phyloP scores from a whole-genome alignment of 2,888 invertebrate species.

The Noctua fimbriata region DNA sequence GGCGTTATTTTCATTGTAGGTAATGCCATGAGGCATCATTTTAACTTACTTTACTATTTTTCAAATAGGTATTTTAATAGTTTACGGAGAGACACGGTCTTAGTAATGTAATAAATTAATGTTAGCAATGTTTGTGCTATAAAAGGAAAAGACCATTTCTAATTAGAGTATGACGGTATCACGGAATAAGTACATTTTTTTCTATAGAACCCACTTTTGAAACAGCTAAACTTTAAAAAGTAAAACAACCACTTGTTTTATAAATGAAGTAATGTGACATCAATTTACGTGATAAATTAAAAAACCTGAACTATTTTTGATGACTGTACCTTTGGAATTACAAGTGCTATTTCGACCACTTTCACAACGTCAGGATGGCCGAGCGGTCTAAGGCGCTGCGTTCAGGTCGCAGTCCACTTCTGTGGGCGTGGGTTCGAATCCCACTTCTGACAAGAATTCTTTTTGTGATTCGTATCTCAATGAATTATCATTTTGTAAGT shows the following conservation, averaged over 20 bases:
- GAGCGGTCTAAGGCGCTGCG: constrained; percentile 80
- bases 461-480: constrained; percentile 57
- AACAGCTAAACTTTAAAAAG: not conserved
- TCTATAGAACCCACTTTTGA: not conserved
- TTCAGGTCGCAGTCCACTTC: constrained; percentile 80
- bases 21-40: not conserved
- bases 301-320: not conserved
- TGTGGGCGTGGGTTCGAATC: constrained; percentile 80
- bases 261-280: not conserved
- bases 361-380: constrained; percentile 72
- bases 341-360: not conserved
- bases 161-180: not conserved
- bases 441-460: constrained; percentile 74
- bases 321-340: accelerated
- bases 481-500: constrained; percentile 18
- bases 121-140: not conserved
- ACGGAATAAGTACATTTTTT: not conserved
- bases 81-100: not conserved
- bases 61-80: too few relatives aligned
- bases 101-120: too few relatives aligned
- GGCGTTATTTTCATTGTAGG: not conserved
- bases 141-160: not conserved
- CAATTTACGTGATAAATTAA: not conserved
- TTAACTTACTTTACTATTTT: not conserved
- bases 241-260: not conserved